Percentiles rank a stretch among this genome's conserved stretches.
Conservation (phyloP, 2,888 invertebrate genomes). For the Amiota minor region DNA sequence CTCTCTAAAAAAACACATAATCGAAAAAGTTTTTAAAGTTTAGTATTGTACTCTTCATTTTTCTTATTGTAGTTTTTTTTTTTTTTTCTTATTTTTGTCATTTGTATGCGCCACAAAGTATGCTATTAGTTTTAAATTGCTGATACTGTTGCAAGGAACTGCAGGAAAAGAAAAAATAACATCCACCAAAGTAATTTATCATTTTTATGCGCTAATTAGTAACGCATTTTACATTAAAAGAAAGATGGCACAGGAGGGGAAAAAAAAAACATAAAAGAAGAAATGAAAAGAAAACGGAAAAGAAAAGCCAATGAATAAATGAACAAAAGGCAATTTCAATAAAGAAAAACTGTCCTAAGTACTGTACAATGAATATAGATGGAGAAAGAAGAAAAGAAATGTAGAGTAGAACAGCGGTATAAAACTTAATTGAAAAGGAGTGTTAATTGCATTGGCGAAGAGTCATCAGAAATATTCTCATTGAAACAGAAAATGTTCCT, state of each 20-base stretch:
- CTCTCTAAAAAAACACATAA: conserved; percentile 42
- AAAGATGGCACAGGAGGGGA: background rate
- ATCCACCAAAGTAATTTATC: conserved; percentile 46
- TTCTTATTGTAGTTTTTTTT: no score
- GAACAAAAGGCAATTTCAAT: background rate
- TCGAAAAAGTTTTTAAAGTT: conserved; percentile 53
- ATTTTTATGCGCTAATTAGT: conserved; percentile 45
- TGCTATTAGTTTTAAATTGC: conserved; percentile 39
- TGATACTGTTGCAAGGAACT: conserved; percentile 10
- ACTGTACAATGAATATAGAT: background rate
- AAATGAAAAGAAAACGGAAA: background rate
- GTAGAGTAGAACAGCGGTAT: background rate
- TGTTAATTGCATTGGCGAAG: conserved; percentile 42
- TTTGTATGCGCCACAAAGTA: conserved; percentile 35
- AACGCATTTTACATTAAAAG: conserved; percentile 20
- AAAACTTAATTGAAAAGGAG: conserved; percentile 47
- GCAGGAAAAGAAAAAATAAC: background rate
- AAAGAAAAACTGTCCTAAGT: background rate
- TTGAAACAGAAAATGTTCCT: background rate
- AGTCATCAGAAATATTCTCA: conserved; percentile 11
- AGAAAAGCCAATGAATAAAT: conserved; percentile 5
- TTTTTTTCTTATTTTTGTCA: no score
- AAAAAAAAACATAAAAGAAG: background rate
- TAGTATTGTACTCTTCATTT: no score
- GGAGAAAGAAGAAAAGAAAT: background rate